Evolutionary conservation across 1,140 invertebrate species (phyloP), one percentile per base, ranked within the genome.

Genomic region (Diachasma alloeum): DNA sequence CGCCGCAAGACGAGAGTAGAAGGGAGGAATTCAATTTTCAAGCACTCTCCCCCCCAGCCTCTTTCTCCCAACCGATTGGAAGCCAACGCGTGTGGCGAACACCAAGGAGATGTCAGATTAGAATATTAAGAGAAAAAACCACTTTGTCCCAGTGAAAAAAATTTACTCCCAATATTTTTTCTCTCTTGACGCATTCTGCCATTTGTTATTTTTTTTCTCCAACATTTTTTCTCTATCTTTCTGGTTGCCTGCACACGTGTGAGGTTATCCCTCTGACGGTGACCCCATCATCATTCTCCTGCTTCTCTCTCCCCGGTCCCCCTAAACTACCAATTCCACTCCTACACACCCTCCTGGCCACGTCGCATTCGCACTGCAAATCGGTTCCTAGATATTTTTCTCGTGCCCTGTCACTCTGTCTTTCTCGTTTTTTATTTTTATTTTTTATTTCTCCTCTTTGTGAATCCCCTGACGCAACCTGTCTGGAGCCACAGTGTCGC

Each of bases 191-290:
- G 72, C 78, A 19, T 75, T 72, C 53, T 48, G 9, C 74, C 56
- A 46, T 53, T 75, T 59, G 72, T 59, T 39, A 17, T 68, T 68
- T 42, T 68, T 75, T 37, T 53, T 11, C 9, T 19, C n/a, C n/a
- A n/a, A n/a, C n/a, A n/a, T n/a, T n/a, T n/a, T n/a, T n/a, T n/a
- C 59, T 39, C 36, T 70, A 46, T 72, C 39, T 76, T 76, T 72
- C 46, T 46, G 53, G 37, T 77, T 67, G 80, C 74, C 66, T 80
- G 81, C 81, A 85, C 85, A 85, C 84, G 85, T 84, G 84, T 83
- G 84, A 83, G 84, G 84, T 86, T 86, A 85, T 85, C 83, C 84
- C 78, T 66, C 26, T 74, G 78, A 82, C 74, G 78, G 82, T 85
- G 83, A 85, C 83, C 84, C 83, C 81, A 81, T 79, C 83, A 79